phyloP scores from a whole-genome alignment of 2,113 vertebrate species.

The Beaufortia kweichowensis region DNA sequence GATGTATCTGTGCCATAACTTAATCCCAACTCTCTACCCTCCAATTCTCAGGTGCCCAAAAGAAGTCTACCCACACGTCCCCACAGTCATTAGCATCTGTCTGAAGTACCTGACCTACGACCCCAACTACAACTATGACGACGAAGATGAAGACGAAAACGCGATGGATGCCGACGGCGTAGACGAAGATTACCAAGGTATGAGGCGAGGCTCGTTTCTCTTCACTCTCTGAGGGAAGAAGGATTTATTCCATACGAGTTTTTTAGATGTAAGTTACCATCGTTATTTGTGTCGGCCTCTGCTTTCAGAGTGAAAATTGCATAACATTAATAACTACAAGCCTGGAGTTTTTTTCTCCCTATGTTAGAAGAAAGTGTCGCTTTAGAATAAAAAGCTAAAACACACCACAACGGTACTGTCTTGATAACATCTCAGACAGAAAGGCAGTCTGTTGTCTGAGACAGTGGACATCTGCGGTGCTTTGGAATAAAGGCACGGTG shows the following conservation, averaged over 20 bases:
- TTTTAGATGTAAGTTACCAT: constrained; percentile 29
- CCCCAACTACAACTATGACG: constrained; percentile 99
- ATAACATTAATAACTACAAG: constrained; percentile 8
- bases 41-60: constrained; percentile 88
- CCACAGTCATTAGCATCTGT: constrained; percentile 97
- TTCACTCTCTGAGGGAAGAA: constrained; percentile 18
- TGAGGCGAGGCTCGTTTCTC: not conserved
- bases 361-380: not conserved
- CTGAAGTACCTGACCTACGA: constrained; percentile 98
- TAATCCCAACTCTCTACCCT: not conserved
- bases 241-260: constrained; percentile 11
- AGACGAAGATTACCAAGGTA: constrained; percentile 98
- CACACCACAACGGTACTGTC: not conserved
- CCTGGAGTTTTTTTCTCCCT: not conserved
- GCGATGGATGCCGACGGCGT: constrained; percentile 96
- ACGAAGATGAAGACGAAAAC: constrained; percentile 98
- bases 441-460: not conserved
- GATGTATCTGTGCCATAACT: too few relatives aligned
- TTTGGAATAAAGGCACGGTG: not conserved
- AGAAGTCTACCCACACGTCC: constrained; percentile 97
- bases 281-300: constrained; percentile 10
- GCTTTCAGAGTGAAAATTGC: not conserved
- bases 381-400: not conserved
- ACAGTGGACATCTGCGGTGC: not conserved
- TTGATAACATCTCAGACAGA: not conserved